Conservation (phyloP, 1,140 invertebrate species). For the Drosophila watanabei region DNA sequence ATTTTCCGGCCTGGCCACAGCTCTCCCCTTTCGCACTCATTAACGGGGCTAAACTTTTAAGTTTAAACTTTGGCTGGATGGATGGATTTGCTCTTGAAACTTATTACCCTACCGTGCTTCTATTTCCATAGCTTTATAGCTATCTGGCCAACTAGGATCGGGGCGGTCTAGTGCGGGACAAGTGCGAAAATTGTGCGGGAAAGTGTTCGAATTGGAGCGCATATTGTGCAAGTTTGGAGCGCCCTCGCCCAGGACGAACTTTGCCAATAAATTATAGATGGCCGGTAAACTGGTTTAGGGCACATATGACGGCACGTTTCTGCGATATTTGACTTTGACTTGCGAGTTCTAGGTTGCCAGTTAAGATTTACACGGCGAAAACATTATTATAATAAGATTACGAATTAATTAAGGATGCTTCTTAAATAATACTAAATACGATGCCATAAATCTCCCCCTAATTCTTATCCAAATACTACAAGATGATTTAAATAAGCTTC, state of each 20-base stretch:
- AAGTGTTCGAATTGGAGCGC: constrained; percentile 45
- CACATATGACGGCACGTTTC: constrained; percentile 38
- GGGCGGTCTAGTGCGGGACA: constrained; percentile 15
- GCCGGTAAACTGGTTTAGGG: constrained; percentile 20
- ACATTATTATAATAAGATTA: not conserved
- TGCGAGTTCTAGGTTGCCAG: constrained; percentile 13
- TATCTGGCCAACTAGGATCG: constrained; percentile 13
- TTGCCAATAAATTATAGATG: constrained; percentile 78
- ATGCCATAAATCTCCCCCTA: rapidly evolving
- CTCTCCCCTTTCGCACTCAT: constrained; percentile 36
- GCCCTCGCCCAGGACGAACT: constrained; percentile 51
- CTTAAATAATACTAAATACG: not conserved
- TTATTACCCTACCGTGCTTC: constrained; percentile 33
- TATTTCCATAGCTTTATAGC: constrained; percentile 32
- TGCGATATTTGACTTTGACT: constrained; percentile 22
- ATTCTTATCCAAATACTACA: not conserved
- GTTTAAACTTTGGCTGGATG: constrained; percentile 44
- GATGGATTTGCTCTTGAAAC: constrained; percentile 60
- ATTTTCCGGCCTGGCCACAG: not conserved
- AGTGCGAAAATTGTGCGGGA: constrained; percentile 62
- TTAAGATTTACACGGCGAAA: constrained; percentile 9
- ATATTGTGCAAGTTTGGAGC: constrained; percentile 77
- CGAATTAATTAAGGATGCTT: not conserved
- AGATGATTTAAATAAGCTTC: too few relatives aligned
- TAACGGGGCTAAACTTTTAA: constrained; percentile 49